phyloP scores from a whole-genome alignment of 2,797 vertebrate species.

The Adelosebastes latens region DNA sequence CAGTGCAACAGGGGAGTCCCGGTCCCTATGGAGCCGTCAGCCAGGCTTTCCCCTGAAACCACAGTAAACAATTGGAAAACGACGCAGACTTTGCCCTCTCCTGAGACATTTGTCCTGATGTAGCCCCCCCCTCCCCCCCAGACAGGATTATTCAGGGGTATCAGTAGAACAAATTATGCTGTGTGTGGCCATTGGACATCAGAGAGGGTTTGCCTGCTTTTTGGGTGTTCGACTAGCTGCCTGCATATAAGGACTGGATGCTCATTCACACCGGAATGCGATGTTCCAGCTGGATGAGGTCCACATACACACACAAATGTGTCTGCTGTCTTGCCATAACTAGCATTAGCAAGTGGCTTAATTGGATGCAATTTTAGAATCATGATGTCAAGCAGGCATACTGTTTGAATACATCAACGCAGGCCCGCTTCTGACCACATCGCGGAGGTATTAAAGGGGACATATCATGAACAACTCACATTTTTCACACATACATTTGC shows the following conservation, averaged over 20 bases:
- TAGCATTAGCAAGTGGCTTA: not conserved
- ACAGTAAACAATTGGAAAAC: constrained; percentile 14
- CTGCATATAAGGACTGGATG: constrained; percentile 14
- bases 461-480: too few relatives aligned
- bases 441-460: not conserved
- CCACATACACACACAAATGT: constrained; percentile 6
- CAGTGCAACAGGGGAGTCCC: not conserved
- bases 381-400: not conserved
- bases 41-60: constrained; percentile 10
- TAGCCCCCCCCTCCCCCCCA: not conserved
- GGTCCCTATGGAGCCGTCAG: not conserved
- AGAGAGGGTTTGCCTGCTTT: constrained; percentile 14
- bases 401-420: not conserved
- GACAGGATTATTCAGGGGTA: constrained; percentile 20
- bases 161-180: constrained; percentile 6
- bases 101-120: constrained; percentile 8
- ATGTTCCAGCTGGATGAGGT: constrained; percentile 45
- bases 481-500: too few relatives aligned
- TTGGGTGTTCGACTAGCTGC: constrained; percentile 15
- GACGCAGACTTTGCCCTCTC: constrained; percentile 12
- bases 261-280: constrained; percentile 39
- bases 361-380: not conserved
- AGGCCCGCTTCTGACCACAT: not conserved
- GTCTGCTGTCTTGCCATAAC: not conserved
- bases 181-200: constrained; percentile 11